phyloP scores from a whole-genome alignment of 1,140 invertebrate species.

The Polypedilum pembai region DNA sequence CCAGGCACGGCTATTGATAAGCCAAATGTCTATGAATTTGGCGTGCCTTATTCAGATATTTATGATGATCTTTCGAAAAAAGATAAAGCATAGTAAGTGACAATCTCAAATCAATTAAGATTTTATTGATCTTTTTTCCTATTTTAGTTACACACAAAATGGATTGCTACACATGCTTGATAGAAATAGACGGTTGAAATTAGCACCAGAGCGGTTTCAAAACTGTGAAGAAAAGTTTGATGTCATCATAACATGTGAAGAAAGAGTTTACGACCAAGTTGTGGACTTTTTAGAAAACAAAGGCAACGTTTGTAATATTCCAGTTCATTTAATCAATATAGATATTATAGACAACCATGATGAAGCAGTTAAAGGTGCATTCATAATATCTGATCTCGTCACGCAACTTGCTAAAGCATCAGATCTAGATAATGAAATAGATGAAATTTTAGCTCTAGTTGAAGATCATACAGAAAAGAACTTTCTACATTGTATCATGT shows the following conservation, averaged over 20 bases:
- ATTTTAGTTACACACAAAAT: slow-evolving; percentile 90
- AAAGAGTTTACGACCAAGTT: slow-evolving; percentile 96
- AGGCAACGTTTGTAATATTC: slow-evolving; percentile 65
- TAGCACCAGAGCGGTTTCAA: slow-evolving; percentile 92
- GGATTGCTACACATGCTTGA: slow-evolving; percentile 98
- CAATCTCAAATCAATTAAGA: too few relatives aligned
- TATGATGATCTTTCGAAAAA: slow-evolving; percentile 88
- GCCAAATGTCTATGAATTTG: slow-evolving; percentile 98
- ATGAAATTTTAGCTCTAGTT: slow-evolving; percentile 52
- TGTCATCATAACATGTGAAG: slow-evolving; percentile 95
- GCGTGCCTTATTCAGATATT: slow-evolving; percentile 91
- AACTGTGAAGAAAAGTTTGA: slow-evolving; percentile 85
- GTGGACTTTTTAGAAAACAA: slow-evolving; percentile 66
- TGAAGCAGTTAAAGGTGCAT: slow-evolving; percentile 99
- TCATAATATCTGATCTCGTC: slow-evolving; percentile 92
- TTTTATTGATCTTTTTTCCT: slow-evolving; percentile 32
- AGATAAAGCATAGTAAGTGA: slow-evolving; percentile 83
- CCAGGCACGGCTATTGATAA: slow-evolving; percentile 90
- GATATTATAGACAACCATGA: slow-evolving; percentile 99
- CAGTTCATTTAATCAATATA: slow-evolving; percentile 96
- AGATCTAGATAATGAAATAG: slow-evolving; percentile 97
- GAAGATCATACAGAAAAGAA: neutral
- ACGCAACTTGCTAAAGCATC: slow-evolving; percentile 80
- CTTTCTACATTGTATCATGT: neutral
- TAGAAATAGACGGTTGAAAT: slow-evolving; percentile 92